phyloP scores from a whole-genome alignment of 1,140 invertebrate genomes.

The Anagrus nilaparvatae region DNA sequence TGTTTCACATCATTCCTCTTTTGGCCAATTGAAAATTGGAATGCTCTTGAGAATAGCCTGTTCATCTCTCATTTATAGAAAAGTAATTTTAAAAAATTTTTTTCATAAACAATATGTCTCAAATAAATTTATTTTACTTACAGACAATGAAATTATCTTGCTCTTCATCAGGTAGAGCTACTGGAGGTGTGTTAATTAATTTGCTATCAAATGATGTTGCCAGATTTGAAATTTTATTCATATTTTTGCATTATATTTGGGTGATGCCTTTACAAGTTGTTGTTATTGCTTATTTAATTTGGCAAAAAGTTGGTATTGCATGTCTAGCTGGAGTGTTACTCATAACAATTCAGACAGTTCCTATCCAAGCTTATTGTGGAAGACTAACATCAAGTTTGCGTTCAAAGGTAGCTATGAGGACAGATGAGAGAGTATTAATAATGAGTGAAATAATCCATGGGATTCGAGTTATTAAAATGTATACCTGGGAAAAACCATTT shows the following conservation, averaged over 20 bases:
- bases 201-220: slow-evolving; percentile 73
- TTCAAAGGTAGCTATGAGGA: slow-evolving; percentile 38
- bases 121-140: slow-evolving; percentile 1
- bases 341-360: slow-evolving; percentile 51
- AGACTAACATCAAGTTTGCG: slow-evolving; percentile 27
- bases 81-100: slow-evolving; percentile 29
- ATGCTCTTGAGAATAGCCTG: slow-evolving; percentile 45
- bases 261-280: slow-evolving; percentile 63
- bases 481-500: slow-evolving; percentile 74
- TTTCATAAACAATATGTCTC: slow-evolving; percentile 7
- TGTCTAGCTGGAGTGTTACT: slow-evolving; percentile 50
- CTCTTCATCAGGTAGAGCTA: slow-evolving; percentile 45
- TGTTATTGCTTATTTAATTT: slow-evolving; percentile 53
- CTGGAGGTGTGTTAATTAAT: slow-evolving; percentile 80
- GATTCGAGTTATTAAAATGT: slow-evolving; percentile 68
- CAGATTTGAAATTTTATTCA: slow-evolving; percentile 41
- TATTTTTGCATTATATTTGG: slow-evolving; percentile 53
- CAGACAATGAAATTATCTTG: slow-evolving; percentile 35
- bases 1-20: slow-evolving; percentile 35
- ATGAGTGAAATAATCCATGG: slow-evolving; percentile 56
- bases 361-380: slow-evolving; percentile 42
- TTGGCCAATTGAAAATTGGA: slow-evolving; percentile 40
- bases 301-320: slow-evolving; percentile 46
- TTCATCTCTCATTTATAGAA: slow-evolving; percentile 46
- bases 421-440: slow-evolving; percentile 50